Evolutionary conservation across 2,797 vertebrate genomes (phyloP).

Genomic region (Petrocephalus sullivani): DNA sequence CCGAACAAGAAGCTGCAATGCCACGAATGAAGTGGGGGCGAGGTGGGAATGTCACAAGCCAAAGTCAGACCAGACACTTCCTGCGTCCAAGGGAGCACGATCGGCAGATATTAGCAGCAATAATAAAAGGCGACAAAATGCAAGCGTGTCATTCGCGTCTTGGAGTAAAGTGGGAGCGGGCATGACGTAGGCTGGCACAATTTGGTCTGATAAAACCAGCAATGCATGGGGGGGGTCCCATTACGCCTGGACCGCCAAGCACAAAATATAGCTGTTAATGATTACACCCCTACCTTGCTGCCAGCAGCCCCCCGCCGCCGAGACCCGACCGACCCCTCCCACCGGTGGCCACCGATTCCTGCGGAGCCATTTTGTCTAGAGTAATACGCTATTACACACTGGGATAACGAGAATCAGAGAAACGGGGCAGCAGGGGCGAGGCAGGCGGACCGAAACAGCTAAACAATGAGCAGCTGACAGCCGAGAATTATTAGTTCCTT

Average conservation of each 20-base stretch:
- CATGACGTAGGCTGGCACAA: background rate
- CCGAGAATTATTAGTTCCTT: background rate
- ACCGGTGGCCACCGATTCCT: conserved; percentile 68
- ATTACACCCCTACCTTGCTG: conserved; percentile 41
- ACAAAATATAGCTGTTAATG: background rate
- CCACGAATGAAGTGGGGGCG: background rate
- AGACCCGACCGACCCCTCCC: background rate
- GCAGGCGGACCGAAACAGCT: conserved; percentile 31
- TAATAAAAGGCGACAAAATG: background rate
- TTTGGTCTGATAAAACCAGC: background rate
- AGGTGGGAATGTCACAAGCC: background rate
- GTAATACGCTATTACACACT: conserved; percentile 34
- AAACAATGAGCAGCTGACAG: conserved; percentile 26
- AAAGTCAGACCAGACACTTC: background rate
- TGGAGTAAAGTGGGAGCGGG: background rate
- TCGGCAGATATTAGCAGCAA: background rate
- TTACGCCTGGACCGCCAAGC: background rate
- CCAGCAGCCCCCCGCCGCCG: background rate
- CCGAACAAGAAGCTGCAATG: background rate
- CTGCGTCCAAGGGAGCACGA: background rate
- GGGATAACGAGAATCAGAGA: conserved; percentile 28
- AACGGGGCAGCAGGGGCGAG: conserved; percentile 29
- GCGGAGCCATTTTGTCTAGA: conserved; percentile 75
- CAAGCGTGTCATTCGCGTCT: background rate
- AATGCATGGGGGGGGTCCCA: background rate